Evolutionary conservation across 1,140 invertebrate genomes (phyloP), one percentile per base, ranked within the genome.

Genomic region (Drosophila ogumai): DNA sequence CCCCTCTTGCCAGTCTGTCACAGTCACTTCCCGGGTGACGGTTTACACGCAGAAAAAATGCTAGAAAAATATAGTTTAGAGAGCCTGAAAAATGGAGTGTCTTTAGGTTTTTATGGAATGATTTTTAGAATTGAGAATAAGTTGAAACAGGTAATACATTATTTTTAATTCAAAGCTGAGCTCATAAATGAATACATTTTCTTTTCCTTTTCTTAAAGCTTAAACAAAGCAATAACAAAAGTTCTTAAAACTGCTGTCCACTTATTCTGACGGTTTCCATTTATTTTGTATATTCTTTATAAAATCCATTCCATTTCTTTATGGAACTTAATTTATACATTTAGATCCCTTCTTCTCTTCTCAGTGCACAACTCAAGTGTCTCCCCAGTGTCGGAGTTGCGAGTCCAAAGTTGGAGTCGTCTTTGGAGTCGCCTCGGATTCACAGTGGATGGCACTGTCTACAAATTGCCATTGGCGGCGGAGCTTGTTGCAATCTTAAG

Each of bases 401-500:
- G 6, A 36, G 7, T 66, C 17, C 31, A 36, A 69, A 36, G 66
- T 55, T 69, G 25, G 32, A 69, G 49, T 52, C 12, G n/a, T 34
- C 49, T 34, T 50, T 28, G 22, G 46, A 47, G 49, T 50, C 17
- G 17, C 7, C 22, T 36, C 38, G 19, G 34, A 44, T 55, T 36
- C 54, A 68, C 67, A 73, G 81, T 54, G 38, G 55, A 60, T 68
- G 75, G 58, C 54, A 56, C 76, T 84, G 72, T 61, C 74, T 57
- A 68, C 75, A 77, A 77, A 76, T 76, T 78, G 73, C 64, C 72
- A 76, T 40, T 46, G 65, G 50, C 68, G 36, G 44, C 68, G 43
- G n/a, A 38, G 73, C 52, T 71, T 67, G 84, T 81, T 81, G 85
- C 85, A 75, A 90, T 81, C 85, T 90, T 81, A 90, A 90, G 77